Evolutionary conservation across 2,888 invertebrate species (phyloP).

Genomic region (Ophioninae sp.): DNA sequence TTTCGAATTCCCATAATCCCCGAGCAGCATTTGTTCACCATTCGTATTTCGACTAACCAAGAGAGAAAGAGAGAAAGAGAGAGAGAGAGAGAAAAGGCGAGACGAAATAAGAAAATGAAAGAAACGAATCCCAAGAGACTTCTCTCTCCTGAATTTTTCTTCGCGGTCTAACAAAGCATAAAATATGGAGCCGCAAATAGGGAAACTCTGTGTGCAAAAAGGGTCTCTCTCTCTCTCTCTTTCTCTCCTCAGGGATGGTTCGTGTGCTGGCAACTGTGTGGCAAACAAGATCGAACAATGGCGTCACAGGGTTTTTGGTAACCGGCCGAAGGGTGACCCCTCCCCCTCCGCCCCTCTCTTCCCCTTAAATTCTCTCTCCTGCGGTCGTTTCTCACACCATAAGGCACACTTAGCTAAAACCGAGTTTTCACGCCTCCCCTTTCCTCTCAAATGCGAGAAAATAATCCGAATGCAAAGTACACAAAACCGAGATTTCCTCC

Average conservation of each 20-base stretch:
- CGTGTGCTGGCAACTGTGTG: slow-evolving; percentile 28
- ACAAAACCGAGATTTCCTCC: neutral
- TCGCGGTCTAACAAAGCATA: slow-evolving; percentile 61
- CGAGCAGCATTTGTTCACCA: neutral
- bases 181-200: slow-evolving; percentile 61
- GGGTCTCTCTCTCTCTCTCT: slow-evolving; percentile 36
- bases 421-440: slow-evolving; percentile 57
- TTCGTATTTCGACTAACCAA: neutral
- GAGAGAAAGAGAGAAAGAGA: neutral
- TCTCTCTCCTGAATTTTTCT: slow-evolving; percentile 5
- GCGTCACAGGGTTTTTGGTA: slow-evolving; percentile 40
- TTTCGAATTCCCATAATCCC: neutral
- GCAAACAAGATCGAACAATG: slow-evolving; percentile 62
- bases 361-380: slow-evolving; percentile 17
- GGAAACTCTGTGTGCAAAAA: slow-evolving; percentile 45
- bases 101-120: neutral
- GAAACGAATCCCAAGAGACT: slow-evolving; percentile 11
- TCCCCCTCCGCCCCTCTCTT: slow-evolving; percentile 27
- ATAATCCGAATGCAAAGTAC: slow-evolving; percentile 25
- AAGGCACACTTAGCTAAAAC: slow-evolving; percentile 23
- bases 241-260: neutral
- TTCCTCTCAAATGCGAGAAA: slow-evolving; percentile 29
- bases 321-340: slow-evolving; percentile 53
- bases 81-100: no score
- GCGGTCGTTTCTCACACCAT: slow-evolving; percentile 15